Evolutionary conservation across 1,140 invertebrate species (phyloP).

Genomic region (Drosophila takahashii): DNA sequence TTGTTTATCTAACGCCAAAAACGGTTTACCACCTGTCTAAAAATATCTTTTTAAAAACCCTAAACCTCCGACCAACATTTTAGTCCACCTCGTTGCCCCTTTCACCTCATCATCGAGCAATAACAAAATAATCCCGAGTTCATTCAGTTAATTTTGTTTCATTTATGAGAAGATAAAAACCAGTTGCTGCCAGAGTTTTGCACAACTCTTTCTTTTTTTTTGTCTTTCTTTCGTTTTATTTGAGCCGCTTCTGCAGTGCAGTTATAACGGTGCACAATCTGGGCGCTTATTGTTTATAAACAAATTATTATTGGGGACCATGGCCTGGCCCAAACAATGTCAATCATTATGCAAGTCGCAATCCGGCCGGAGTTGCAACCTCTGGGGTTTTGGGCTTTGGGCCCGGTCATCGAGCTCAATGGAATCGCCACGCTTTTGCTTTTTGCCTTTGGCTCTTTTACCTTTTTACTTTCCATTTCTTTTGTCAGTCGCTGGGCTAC

Average conservation of each 20-base stretch:
- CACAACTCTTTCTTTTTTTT: conserved; percentile 47
- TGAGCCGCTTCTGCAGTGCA: conserved; percentile 27
- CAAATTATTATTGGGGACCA: conserved; percentile 69
- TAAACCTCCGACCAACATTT: conserved; percentile 7
- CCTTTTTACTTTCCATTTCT: conserved; percentile 77
- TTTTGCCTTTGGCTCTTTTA: too few species aligned
- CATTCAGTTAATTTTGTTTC: conserved; percentile 43
- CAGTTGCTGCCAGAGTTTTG: conserved; percentile 66
- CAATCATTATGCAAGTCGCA: conserved; percentile 78
- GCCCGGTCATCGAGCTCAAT: conserved; percentile 67
- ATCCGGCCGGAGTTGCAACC: conserved; percentile 47
- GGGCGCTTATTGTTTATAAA: conserved; percentile 73
- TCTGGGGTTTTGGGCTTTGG: conserved; percentile 11
- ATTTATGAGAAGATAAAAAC: conserved; percentile 53
- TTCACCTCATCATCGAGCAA: conserved; percentile 6
- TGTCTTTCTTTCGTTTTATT: conserved; percentile 31
- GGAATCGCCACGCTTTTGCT: conserved; percentile 32
- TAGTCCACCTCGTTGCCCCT: neutral
- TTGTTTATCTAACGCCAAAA: conserved; percentile 10
- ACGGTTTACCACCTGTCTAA: conserved; percentile 11
- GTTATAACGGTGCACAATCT: conserved; percentile 67
- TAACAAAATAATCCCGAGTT: conserved; percentile 20
- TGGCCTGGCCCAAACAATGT: conserved; percentile 47
- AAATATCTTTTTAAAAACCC: conserved; percentile 8
- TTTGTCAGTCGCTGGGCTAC: conserved; percentile 60